phyloP scores from a whole-genome alignment of 2,113 vertebrate genomes.

The Brachyistius frenatus region DNA sequence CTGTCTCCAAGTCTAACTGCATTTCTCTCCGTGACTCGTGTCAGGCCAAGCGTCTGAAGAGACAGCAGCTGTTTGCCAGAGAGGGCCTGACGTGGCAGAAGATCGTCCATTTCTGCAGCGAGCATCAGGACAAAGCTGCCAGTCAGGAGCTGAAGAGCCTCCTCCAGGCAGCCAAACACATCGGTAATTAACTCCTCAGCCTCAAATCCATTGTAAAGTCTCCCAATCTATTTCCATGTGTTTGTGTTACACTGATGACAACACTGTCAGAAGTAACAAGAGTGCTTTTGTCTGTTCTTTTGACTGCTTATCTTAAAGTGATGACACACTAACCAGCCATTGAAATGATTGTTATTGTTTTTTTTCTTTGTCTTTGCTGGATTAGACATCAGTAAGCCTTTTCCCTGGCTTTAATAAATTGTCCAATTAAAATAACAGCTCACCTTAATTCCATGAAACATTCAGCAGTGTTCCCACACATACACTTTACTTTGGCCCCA shows the following conservation, averaged over 20 bases:
- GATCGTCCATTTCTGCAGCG: constrained; percentile 90
- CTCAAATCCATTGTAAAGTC: constrained; percentile 23
- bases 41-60: constrained; percentile 91
- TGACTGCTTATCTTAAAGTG: neutral
- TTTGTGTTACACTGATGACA: constrained; percentile 15
- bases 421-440: no score
- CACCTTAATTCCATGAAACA: no score
- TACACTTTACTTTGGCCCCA: no score
- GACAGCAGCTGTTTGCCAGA: constrained; percentile 86
- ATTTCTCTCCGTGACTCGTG: constrained; percentile 39
- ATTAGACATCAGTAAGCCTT: no score
- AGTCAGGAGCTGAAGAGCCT: constrained; percentile 90
- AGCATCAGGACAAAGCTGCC: constrained; percentile 88
- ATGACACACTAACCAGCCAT: neutral
- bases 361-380: no score
- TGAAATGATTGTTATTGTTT: neutral
- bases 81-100: constrained; percentile 94
- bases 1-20: constrained; percentile 18
- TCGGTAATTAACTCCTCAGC: constrained; percentile 86
- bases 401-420: no score
- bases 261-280: constrained; percentile 1
- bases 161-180: constrained; percentile 93
- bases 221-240: constrained; percentile 13
- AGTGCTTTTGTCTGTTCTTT: neutral
- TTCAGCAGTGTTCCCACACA: no score